Conservation (phyloP, 2,888 invertebrate genomes). For the Neoascia interrupta region DNA sequence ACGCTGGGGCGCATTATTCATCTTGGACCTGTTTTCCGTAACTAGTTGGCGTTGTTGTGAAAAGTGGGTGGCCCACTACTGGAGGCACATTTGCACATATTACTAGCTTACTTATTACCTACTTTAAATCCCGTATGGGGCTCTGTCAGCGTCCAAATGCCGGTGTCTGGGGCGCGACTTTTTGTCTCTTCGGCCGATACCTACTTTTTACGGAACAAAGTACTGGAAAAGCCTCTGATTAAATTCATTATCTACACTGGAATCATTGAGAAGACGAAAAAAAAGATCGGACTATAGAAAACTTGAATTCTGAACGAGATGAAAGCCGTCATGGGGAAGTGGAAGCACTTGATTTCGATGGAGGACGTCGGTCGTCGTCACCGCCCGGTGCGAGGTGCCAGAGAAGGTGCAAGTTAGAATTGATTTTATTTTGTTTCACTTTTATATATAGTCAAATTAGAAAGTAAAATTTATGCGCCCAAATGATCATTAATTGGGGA, state of each 20-base stretch:
- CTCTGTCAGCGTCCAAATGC: no score
- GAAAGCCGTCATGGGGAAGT: slow-evolving; percentile 27
- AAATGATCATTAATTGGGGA: background rate
- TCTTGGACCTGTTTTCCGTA: background rate
- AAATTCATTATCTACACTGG: no score
- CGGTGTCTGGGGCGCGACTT: background rate
- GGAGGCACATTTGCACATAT: slow-evolving; percentile 68
- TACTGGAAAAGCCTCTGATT: no score
- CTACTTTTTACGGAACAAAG: no score
- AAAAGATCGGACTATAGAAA: background rate
- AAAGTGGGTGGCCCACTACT: slow-evolving; percentile 74
- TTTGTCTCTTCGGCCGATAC: no score
- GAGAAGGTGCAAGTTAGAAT: slow-evolving; percentile 16
- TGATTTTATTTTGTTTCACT: slow-evolving; percentile 59
- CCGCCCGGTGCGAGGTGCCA: no score
- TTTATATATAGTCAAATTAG: slow-evolving; percentile 71
- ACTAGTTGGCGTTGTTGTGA: slow-evolving; percentile 11
- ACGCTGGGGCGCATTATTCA: background rate
- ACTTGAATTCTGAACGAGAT: slow-evolving; percentile 21
- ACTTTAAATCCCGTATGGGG: no score
- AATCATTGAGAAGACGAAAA: no score
- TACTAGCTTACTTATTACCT: background rate
- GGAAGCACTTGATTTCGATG: slow-evolving; percentile 15
- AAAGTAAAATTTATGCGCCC: slow-evolving; percentile 71
- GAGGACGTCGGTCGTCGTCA: no score